Evolutionary conservation across 2,888 invertebrate genomes (phyloP), one percentile per base, ranked within the genome.

Genomic region (Hirtodrosophila alboralis): DNA sequence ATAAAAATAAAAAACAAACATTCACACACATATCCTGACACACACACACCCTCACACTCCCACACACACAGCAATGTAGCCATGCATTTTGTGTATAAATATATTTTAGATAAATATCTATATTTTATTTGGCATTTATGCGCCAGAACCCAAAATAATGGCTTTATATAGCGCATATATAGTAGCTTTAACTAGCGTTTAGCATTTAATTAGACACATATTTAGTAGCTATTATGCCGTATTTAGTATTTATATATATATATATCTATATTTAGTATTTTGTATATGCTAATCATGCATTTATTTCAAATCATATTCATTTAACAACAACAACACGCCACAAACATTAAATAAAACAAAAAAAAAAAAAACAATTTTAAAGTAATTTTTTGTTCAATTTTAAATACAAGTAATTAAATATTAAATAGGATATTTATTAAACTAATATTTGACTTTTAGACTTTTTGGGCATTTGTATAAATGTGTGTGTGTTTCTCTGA

Each of bases 251-350:
- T 37, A 51, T n/a, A n/a, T n/a, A n/a, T n/a, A n/a, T n/a, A n/a
- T n/a, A n/a, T n/a, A n/a, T n/a, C n/a, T n/a, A n/a, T 51, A 23
- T 23, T 23, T 23, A 6, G 61, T 70, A 65, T 61, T 65, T 41
- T 69, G 52, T 51, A 45, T 69, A 52, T 70, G 69, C 69, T 57
- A 61, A 48, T 61, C 70, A 70, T 69, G 44, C 34, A 28, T 48
- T 62, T 53, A 45, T 43, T 45, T 33, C 33, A 13, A 33, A 13
- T 33, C 33, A 52, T 48, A 48, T 33, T 65, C 60, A 64, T 66
- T 54, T 56, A 12, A 36, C 36, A 16, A 34, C 41, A 51, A 48
- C 45, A 52, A 10, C 53, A 31, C 43, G 48, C 23, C 43, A 34
- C 45, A 30, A n/a, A 3, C 10, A 41, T 23, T 5, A 21, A 27